phyloP scores from a whole-genome alignment of 2,113 vertebrate genomes.

The Chamaea fasciata region DNA sequence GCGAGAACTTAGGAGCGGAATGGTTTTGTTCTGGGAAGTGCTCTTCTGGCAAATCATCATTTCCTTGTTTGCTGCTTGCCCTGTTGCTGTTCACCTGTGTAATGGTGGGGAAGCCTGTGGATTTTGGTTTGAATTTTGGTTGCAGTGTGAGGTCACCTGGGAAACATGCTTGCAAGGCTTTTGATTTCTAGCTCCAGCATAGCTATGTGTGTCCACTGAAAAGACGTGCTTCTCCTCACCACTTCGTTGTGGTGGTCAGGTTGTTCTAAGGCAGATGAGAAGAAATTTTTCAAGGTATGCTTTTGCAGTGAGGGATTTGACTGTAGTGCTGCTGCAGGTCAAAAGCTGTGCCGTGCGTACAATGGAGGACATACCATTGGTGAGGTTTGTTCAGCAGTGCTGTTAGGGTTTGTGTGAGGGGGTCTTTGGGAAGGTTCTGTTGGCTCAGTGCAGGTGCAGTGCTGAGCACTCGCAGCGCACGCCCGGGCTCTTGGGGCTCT shows the following conservation, averaged over 20 bases:
- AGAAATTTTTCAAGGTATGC: neutral
- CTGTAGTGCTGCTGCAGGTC: neutral
- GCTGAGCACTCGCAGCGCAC: rapidly evolving
- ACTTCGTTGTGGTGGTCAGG: rapidly evolving
- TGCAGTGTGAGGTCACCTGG: neutral
- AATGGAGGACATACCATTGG: rapidly evolving
- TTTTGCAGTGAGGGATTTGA: neutral
- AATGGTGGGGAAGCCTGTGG: neutral
- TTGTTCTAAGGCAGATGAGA: neutral
- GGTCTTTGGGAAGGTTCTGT: neutral
- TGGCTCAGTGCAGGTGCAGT: neutral
- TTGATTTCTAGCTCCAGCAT: neutral
- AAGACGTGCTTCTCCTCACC: neutral
- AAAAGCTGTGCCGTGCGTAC: neutral
- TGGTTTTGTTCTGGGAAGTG: neutral
- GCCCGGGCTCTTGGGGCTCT: rapidly evolving
- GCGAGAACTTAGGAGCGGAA: neutral
- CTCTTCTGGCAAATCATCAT: neutral
- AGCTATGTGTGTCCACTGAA: neutral
- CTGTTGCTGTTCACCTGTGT: neutral
- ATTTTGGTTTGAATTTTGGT: neutral
- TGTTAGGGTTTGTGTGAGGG: neutral
- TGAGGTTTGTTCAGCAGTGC: neutral
- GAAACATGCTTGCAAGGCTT: neutral
- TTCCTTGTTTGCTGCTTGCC: neutral